Percentiles rank a stretch among this genome's conserved stretches.
These are phyloP conservation scores for Pandemis cinnamomeana DNA, from an alignment of 2,888 invertebrate genomes.

Conservation along the genomic window DNA sequence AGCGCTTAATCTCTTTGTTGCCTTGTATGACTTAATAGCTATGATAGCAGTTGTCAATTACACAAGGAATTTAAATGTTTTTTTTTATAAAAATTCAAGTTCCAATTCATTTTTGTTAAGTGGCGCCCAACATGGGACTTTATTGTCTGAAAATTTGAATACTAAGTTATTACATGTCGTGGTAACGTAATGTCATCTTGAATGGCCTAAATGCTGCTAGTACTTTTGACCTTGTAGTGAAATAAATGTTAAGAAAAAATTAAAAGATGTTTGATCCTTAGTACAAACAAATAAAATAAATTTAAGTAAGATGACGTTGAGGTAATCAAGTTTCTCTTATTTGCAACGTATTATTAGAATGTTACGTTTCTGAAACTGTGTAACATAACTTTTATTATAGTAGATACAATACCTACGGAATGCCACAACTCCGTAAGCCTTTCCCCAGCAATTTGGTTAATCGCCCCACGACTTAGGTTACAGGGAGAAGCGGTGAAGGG, in stretches of 20 bases:
- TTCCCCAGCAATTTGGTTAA: constrained; percentile 72
- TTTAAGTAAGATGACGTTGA: not conserved
- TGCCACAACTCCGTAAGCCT: constrained; percentile 65
- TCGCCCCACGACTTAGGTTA: constrained; percentile 54
- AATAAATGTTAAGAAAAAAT: too few relatives aligned
- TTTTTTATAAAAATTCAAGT: not conserved
- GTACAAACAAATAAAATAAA: too few relatives aligned
- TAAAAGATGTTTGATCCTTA: too few relatives aligned
- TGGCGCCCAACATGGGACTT: constrained; percentile 10
- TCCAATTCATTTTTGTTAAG: not conserved
- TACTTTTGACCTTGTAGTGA: too few relatives aligned
- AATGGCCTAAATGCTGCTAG: too few relatives aligned
- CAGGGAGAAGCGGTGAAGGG: constrained; percentile 31
- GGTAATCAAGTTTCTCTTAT: constrained; percentile 7
- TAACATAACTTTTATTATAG: constrained; percentile 39
- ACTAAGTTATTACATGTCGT: too few relatives aligned
- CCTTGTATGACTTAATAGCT: constrained; percentile 24
- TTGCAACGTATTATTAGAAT: not conserved
- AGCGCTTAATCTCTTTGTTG: constrained; percentile 37
- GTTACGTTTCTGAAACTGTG: constrained; percentile 11
- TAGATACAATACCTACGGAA: constrained; percentile 43
- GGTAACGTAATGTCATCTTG: too few relatives aligned
- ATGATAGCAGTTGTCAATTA: constrained; percentile 5
- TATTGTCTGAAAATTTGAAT: not conserved
- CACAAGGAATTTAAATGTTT: not conserved